These are phyloP conservation scores for Schizotus pectinicornis DNA, from an alignment of 2,888 invertebrate species.

Conservation along the genomic window DNA sequence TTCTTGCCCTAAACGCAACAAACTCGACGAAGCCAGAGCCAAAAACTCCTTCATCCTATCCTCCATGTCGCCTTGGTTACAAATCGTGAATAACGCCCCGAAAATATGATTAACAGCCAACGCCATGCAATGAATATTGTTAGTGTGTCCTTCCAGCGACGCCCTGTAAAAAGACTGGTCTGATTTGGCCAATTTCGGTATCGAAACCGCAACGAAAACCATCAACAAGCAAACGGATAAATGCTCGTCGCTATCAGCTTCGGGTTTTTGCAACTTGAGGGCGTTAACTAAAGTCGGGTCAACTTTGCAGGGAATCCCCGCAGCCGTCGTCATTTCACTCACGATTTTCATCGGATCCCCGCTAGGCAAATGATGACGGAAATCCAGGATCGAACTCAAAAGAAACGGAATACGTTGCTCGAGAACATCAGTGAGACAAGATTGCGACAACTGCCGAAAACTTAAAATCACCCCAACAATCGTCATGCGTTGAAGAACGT, in stretches of 20 bases:
- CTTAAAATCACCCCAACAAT: constrained; percentile 97
- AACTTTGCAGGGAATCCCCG: constrained; percentile 91
- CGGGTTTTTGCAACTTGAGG: constrained; percentile 85
- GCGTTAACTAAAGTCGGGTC: constrained; percentile 94
- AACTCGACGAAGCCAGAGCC: constrained; percentile 91
- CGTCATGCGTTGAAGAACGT: constrained; percentile 94
- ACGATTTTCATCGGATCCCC: constrained; percentile 91
- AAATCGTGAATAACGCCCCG: constrained; percentile 95
- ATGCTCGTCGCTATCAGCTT: constrained; percentile 87
- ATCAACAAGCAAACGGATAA: constrained; percentile 92
- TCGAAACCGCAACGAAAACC: constrained; percentile 98
- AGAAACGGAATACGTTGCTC: constrained; percentile 95
- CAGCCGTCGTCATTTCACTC: constrained; percentile 97
- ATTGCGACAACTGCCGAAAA: constrained; percentile 92
- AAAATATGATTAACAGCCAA: constrained; percentile 95
- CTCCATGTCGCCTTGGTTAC: constrained; percentile 95
- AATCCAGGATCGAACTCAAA: constrained; percentile 92
- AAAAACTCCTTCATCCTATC: constrained; percentile 97
- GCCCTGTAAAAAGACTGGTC: constrained; percentile 90
- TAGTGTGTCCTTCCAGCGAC: constrained; percentile 91
- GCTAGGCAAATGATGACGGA: constrained; percentile 88
- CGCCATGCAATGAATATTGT: constrained; percentile 98
- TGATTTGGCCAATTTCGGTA: constrained; percentile 90
- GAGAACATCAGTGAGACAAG: constrained; percentile 91
- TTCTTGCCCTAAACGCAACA: constrained; percentile 93